Evolutionary conservation across 2,888 invertebrate genomes (phyloP), one percentile per base, ranked within the genome.

Genomic region (Sesia apiformis): DNA sequence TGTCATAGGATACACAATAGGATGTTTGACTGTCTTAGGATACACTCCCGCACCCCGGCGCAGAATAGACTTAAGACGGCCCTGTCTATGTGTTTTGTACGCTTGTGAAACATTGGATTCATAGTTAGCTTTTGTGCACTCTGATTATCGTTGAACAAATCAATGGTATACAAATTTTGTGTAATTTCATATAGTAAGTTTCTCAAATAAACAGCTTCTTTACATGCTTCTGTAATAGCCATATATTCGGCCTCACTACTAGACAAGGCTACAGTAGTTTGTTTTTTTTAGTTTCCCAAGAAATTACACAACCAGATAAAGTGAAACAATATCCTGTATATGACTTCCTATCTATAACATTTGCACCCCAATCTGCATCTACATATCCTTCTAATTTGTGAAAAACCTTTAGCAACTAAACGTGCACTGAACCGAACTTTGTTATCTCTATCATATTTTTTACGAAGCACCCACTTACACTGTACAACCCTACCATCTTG

Each of bases 131-230:
- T 55, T 6, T 23, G 46, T 4, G 54, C 46, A 51, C 46, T 7
- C 39, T 55, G 54, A 40, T 52, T 55, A 38, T 55, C 52, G 40
- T 46, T 52, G 23, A 40, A 52, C n/a, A 55, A 4, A 39, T n/a
- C 8, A 23, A 54, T 52, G 3, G 23, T 65, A 63, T 46, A 52
- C 61, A 38, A 64, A 52, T 41, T 59, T 58, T 4, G 49, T 56
- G n/a, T 49, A 43, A n/a, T 65, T 64, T 65, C 61, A 53, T 5
- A 53, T 38, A 52, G 38, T 40, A 65, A 53, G 39, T 55, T 58
- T 46, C 42, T 58, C 52, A 65, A 55, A 55, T 61, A 63, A 3
- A 62, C 39, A 4, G 57, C 57, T 54, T 63, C 63, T 56, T 56
- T 63, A 54, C 59, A 60, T 1, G 60, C 56, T 42, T 63, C 61